Conservation (phyloP, 2,113 vertebrate species). For the Ammodramus savannarum region DNA sequence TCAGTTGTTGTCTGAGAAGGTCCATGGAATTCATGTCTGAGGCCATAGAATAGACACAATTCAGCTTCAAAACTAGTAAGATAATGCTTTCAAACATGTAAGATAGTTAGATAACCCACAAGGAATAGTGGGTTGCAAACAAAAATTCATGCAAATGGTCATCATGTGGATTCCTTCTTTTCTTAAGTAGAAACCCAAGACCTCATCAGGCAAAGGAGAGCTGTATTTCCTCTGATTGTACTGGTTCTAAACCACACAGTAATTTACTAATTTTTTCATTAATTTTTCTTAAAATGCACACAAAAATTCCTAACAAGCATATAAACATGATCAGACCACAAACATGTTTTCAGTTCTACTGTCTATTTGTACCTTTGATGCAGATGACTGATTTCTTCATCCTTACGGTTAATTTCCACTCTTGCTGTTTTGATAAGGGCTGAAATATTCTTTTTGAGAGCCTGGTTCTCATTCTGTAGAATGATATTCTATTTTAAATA, state of each 20-base stretch:
- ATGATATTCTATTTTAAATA: constrained; percentile 78
- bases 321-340: neutral
- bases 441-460: constrained; percentile 95
- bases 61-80: neutral
- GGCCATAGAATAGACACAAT: neutral
- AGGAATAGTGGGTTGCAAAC: neutral
- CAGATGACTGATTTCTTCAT: constrained; percentile 90
- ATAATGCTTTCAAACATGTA: neutral
- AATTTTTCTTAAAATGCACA: neutral
- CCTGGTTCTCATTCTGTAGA: constrained; percentile 85
- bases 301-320: neutral
- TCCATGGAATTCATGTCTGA: neutral
- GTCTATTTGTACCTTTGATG: constrained; percentile 77
- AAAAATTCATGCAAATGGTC: neutral
- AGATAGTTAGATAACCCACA: neutral
- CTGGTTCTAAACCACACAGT: neutral
- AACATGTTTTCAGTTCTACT: neutral
- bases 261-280: neutral
- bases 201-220: neutral
- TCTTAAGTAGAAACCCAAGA: neutral
- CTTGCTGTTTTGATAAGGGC: constrained; percentile 91
- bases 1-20: neutral
- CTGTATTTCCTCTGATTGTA: neutral
- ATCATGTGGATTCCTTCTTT: neutral
- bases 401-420: constrained; percentile 91